Evolutionary conservation across 2,797 vertebrate genomes (phyloP), one percentile per base, ranked within the genome.

Genomic region (Sebastes steindachneri): DNA sequence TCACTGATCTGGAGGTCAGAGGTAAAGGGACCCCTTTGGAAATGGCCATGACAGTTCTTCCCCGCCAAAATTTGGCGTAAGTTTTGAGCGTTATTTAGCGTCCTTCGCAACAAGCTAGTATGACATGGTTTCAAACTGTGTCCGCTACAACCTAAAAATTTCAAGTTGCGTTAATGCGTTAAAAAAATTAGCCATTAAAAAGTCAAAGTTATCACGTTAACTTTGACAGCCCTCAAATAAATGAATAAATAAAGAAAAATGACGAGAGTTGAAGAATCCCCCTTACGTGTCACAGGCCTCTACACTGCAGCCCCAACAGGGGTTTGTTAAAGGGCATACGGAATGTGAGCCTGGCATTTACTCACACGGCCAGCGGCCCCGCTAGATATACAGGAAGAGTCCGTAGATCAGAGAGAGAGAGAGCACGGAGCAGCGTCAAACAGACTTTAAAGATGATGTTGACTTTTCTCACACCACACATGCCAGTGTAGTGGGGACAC

Each of bases 361-460:
- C 86, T 89, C 83, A 84, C 78, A 79, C 45, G n/a, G 68, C 83
- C 82, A 48, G 82, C 53, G 37, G 70, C 77, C 77, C 25, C 19
- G 23, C 71, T 77, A 33, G 80, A 85, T 75, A 77, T 86, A 83
- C 88, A 88, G 80, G 71, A 82, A n/a, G 83, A 82, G 84, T 80
- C 58, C 3, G 62, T 28, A 74, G 86, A 90, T 89, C 86, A 90
- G 80, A 90, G 87, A 82, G 66, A 65, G 63, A 21, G 66, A 21
- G 65, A 79, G 77, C 62, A 19, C 48, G 14, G 70, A 82, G 60
- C 55, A 19, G 68, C 55, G 76, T 86, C 85, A 83, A 89, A 85
- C 82, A 82, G 67, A 86, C 85, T 83, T 91, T 75, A 91, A 92
- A 92, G 76, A 92, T 90, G 65, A 81, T 92, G 86, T 90, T 91